Evolutionary conservation across 2,888 invertebrate species (phyloP).

Genomic region (Macrophya annulata): DNA sequence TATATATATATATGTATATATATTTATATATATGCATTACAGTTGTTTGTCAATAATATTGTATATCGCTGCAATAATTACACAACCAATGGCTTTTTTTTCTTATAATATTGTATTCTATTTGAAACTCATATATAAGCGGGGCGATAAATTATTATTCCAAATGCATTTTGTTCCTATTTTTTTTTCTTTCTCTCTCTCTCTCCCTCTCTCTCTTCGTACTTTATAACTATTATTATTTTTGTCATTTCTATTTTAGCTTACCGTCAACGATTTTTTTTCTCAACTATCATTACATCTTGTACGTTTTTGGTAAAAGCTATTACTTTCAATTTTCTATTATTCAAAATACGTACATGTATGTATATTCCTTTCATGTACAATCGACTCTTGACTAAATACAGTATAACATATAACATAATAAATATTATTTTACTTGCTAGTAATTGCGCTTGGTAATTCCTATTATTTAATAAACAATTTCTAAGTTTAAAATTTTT

Average conservation of each 20-base stretch:
- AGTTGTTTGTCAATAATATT: constrained; percentile 47
- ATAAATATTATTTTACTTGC: too few relatives aligned
- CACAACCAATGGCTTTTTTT: background rate
- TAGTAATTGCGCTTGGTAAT: too few relatives aligned
- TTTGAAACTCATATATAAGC: background rate
- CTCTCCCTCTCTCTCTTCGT: background rate
- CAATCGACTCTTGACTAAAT: background rate
- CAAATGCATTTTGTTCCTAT: background rate
- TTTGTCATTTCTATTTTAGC: background rate
- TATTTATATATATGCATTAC: constrained; percentile 9
- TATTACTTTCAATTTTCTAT: background rate
- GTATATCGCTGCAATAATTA: constrained; percentile 3
- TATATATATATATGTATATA: background rate
- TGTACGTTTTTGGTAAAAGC: background rate
- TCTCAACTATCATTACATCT: background rate
- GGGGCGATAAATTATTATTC: constrained; percentile 4
- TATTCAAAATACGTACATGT: background rate
- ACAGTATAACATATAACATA: background rate
- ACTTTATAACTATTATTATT: too few relatives aligned
- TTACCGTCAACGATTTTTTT: background rate
- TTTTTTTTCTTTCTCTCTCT: background rate
- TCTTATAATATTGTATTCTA: background rate
- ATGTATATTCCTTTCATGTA: background rate
- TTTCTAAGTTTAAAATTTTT: too few relatives aligned
- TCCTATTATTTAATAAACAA: too few relatives aligned